These are phyloP conservation scores for Idaea aversata DNA, from an alignment of 2,888 invertebrate species.

Conservation along the genomic window DNA sequence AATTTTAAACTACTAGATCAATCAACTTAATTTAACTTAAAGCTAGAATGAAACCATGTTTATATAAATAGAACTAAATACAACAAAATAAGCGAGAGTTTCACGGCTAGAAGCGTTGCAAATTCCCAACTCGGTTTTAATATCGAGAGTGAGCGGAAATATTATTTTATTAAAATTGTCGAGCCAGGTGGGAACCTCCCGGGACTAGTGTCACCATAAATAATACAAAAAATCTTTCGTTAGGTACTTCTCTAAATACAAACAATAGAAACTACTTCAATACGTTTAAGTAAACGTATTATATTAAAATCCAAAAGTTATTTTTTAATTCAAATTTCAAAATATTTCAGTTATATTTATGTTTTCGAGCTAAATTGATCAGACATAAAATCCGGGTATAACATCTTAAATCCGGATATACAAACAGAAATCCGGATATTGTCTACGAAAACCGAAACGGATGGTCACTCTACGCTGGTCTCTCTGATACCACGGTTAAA, in stretches of 20 bases:
- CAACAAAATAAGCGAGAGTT: constrained; percentile 2
- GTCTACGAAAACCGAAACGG: not conserved
- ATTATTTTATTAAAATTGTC: constrained; percentile 38
- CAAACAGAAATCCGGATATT: not conserved
- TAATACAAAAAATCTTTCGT: not conserved
- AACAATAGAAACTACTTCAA: not conserved
- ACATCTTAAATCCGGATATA: no score
- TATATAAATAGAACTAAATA: not conserved
- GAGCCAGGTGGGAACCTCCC: constrained; percentile 30
- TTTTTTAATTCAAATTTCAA: no score
- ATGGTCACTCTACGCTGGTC: constrained; percentile 6
- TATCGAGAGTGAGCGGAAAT: constrained; percentile 29
- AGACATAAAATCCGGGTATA: no score
- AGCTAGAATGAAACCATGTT: constrained; percentile 4
- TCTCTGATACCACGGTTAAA: constrained; percentile 49
- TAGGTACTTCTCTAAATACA: not conserved
- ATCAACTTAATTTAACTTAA: not conserved
- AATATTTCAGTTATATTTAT: no score
- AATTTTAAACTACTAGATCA: no score
- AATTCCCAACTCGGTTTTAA: constrained; percentile 16
- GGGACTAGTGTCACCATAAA: constrained; percentile 13
- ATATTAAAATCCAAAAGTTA: no score
- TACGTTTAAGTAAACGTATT: no score
- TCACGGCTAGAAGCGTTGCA: not conserved
- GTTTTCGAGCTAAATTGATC: no score